Evolutionary conservation across 2,113 vertebrate species (phyloP).

Genomic region (Chaetorhynchus papuensis): DNA sequence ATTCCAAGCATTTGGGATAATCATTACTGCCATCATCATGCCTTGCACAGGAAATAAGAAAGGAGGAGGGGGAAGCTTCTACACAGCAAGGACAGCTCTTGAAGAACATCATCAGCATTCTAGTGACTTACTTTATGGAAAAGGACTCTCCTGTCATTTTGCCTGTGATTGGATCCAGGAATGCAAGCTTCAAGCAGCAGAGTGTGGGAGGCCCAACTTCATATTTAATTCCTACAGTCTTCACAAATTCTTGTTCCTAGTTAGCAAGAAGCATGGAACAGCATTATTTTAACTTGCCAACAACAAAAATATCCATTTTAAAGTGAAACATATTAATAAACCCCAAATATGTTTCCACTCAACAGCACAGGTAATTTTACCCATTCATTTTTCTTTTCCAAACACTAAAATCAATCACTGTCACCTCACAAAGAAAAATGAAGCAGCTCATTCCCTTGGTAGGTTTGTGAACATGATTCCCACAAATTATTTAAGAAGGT

Average conservation of each 20-base stretch:
- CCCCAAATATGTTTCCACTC: neutral
- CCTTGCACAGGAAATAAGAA: neutral
- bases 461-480: neutral
- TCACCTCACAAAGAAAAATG: neutral
- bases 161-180: slow-evolving; percentile 92
- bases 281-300: neutral
- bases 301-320: neutral
- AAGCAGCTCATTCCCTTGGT: neutral
- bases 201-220: slow-evolving; percentile 94
- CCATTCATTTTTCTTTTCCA: neutral
- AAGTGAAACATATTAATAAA: neutral
- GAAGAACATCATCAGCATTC: neutral
- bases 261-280: neutral
- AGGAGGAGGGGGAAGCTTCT: neutral
- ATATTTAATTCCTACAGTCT: slow-evolving; percentile 97
- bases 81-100: neutral
- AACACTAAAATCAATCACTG: neutral
- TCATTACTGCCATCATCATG: neutral
- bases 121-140: slow-evolving; percentile 89
- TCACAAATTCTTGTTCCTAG: slow-evolving; percentile 97
- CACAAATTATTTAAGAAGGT: neutral
- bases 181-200: slow-evolving; percentile 95
- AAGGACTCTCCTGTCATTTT: slow-evolving; percentile 98
- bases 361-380: neutral
- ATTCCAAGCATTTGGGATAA: neutral